Conservation (phyloP, 2,797 vertebrate species). For the Staurois parvus region DNA sequence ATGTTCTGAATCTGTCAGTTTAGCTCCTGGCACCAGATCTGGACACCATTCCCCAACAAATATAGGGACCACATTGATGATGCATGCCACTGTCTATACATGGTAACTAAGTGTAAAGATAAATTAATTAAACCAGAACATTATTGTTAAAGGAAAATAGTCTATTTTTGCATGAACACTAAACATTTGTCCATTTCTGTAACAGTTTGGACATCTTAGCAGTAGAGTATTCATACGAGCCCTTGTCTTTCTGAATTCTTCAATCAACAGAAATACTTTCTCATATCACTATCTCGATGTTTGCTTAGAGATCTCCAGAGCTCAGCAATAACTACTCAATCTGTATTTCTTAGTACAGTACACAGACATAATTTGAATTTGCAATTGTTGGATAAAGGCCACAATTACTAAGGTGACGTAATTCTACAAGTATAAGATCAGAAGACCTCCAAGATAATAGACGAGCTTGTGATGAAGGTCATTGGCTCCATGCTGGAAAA, state of each 20-base stretch:
- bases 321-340: conserved; percentile 10
- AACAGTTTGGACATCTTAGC: background rate
- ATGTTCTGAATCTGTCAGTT: too few relatives aligned
- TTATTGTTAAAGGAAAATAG: background rate
- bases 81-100: too few relatives aligned
- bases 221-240: background rate
- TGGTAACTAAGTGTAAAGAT: too few relatives aligned
- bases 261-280: background rate
- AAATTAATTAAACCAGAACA: too few relatives aligned
- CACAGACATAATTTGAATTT: conserved; percentile 15
- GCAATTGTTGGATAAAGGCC: background rate
- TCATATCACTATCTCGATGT: background rate
- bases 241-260: background rate
- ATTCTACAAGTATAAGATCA: background rate
- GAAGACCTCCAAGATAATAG: background rate
- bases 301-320: background rate
- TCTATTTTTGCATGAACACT: background rate
- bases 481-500: too few relatives aligned
- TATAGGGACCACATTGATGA: too few relatives aligned
- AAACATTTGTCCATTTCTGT: background rate
- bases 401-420: background rate
- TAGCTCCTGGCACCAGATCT: too few relatives aligned
- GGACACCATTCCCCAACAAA: too few relatives aligned
- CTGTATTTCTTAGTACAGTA: background rate
- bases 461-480: background rate